Percentiles rank a stretch among this genome's conserved stretches.
Conservation (phyloP, 2,113 vertebrate species). For the Athene cunicularia region DNA sequence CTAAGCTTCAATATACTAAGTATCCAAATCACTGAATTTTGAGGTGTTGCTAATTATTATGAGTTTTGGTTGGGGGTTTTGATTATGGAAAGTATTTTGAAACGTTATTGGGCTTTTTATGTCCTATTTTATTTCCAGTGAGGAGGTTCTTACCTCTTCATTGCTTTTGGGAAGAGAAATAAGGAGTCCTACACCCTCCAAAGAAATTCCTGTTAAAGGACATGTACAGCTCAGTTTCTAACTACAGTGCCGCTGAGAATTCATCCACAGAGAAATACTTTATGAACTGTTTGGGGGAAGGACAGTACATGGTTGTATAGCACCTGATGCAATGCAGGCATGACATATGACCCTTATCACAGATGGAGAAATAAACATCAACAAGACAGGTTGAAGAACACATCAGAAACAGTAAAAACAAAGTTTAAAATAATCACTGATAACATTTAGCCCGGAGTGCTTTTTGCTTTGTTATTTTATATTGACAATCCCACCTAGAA, state of each 20-base stretch:
- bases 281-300: background rate
- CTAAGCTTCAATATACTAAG: background rate
- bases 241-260: background rate
- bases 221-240: background rate
- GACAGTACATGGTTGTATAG: background rate
- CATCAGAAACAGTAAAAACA: conserved; percentile 62
- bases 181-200: background rate
- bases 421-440: conserved; percentile 53
- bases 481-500: conserved; percentile 59
- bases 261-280: background rate
- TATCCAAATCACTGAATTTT: background rate
- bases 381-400: conserved; percentile 63
- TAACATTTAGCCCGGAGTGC: conserved; percentile 49
- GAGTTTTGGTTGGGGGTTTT: background rate
- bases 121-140: background rate
- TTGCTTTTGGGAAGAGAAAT: background rate
- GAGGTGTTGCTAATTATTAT: background rate
- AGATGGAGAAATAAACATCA: conserved; percentile 50
- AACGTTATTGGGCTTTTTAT: background rate
- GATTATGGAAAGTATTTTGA: background rate
- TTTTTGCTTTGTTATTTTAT: conserved; percentile 50
- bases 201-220: background rate
- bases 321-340: conserved; percentile 54
- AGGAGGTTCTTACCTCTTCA: background rate
- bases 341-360: conserved; percentile 50